phyloP scores from a whole-genome alignment of 2,888 invertebrate species.

The Cenopis cana region DNA sequence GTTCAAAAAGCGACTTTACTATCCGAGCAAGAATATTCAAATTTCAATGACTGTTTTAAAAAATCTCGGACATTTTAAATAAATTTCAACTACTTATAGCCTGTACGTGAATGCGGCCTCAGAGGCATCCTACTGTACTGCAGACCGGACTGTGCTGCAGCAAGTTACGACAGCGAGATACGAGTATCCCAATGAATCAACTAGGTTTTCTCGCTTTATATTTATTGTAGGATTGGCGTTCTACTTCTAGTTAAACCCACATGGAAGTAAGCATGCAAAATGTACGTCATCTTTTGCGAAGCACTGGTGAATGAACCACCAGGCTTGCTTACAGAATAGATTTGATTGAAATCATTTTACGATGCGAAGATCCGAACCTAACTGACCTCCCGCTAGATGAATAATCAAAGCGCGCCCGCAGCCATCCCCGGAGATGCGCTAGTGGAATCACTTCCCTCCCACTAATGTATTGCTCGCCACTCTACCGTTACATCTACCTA shows the following conservation, averaged over 20 bases:
- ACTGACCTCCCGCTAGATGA: background rate
- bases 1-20: too few relatives aligned
- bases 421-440: background rate
- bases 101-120: too few relatives aligned
- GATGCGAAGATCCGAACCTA: background rate
- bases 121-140: too few relatives aligned
- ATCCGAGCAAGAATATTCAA: too few relatives aligned
- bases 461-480: slow-evolving; percentile 1
- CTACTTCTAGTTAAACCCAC: background rate
- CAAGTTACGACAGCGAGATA: background rate
- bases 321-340: background rate
- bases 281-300: too few relatives aligned
- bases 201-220: background rate
- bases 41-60: too few relatives aligned
- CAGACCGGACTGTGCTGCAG: too few relatives aligned
- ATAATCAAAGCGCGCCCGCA: background rate
- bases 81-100: too few relatives aligned
- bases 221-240: background rate
- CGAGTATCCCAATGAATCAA: background rate
- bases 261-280: background rate
- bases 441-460: background rate
- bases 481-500: background rate
- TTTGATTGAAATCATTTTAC: background rate
- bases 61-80: too few relatives aligned
- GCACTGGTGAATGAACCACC: too few relatives aligned